Evolutionary conservation across 2,113 vertebrate species (phyloP).

Genomic region (Chamaea fasciata): DNA sequence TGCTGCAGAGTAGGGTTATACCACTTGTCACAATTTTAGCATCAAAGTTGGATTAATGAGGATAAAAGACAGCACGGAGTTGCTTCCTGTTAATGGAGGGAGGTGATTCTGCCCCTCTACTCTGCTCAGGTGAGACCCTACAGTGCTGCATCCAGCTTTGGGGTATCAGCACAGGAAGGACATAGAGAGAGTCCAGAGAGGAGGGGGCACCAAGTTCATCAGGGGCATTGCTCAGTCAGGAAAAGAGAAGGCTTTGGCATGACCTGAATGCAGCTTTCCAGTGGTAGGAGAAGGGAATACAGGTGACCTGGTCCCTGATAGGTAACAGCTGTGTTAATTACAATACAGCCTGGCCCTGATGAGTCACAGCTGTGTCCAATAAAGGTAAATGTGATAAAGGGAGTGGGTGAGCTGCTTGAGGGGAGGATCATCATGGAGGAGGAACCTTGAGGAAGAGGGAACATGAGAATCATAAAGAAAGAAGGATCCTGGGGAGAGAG

Average conservation of each 20-base stretch:
- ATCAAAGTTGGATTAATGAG: neutral
- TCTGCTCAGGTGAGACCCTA: neutral
- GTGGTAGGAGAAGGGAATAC: neutral
- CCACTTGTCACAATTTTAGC: neutral
- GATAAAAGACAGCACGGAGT: neutral
- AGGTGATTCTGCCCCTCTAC: neutral
- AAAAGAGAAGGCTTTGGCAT: neutral
- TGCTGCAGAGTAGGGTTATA: neutral
- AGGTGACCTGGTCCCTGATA: neutral
- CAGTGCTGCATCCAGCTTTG: neutral
- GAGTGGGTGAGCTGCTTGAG: neutral
- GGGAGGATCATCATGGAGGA: neutral
- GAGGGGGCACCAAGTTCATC: neutral
- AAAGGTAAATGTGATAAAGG: neutral
- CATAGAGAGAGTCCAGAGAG: fast-evolving
- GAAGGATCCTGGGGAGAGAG: neutral
- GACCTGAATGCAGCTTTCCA: neutral
- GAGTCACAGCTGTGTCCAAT: neutral
- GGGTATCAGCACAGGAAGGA: neutral
- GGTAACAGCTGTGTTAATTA: neutral
- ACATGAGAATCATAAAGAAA: too few species aligned
- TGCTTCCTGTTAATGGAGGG: neutral
- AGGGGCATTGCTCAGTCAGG: neutral
- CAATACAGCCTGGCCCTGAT: neutral
- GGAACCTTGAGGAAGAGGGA: too few species aligned